These are phyloP conservation scores for Centropristis striata DNA, from an alignment of 2,113 vertebrate genomes.

Conservation along the genomic window DNA sequence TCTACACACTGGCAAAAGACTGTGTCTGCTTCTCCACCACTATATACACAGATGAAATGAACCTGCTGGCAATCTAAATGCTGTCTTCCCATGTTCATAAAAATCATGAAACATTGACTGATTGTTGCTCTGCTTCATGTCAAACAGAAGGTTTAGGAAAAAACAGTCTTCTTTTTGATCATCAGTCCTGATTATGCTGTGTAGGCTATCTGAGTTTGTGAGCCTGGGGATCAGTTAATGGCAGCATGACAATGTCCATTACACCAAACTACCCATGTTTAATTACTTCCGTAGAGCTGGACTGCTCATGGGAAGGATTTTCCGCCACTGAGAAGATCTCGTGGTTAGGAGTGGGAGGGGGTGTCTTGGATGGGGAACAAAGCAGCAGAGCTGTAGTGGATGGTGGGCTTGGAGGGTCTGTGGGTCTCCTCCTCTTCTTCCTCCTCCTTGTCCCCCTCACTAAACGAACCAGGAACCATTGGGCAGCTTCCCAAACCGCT, in stretches of 20 bases:
- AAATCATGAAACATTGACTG: background rate
- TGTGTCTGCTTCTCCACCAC: background rate
- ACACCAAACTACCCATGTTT: constrained; percentile 83
- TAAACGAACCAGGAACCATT: constrained; percentile 73
- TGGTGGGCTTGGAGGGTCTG: constrained; percentile 44
- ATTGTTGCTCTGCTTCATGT: constrained; percentile 10
- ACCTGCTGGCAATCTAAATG: background rate
- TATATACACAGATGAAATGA: background rate
- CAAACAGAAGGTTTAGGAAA: constrained; percentile 25
- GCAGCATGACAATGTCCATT: constrained; percentile 81
- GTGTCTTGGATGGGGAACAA: constrained; percentile 79
- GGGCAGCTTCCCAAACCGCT: constrained; percentile 79
- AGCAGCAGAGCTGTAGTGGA: constrained; percentile 68
- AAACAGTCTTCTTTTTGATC: constrained; percentile 20
- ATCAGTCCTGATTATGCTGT: constrained; percentile 23
- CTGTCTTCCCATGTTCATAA: background rate
- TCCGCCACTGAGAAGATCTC: constrained; percentile 73
- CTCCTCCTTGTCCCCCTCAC: constrained; percentile 17
- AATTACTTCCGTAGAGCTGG: constrained; percentile 79
- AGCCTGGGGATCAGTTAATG: constrained; percentile 76
- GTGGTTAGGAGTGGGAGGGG: constrained; percentile 44
- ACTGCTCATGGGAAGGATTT: constrained; percentile 80
- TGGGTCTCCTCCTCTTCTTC: constrained; percentile 32
- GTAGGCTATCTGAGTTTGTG: constrained; percentile 20
- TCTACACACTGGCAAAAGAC: background rate